These are phyloP conservation scores for Drosophila watanabei DNA, from an alignment of 1,140 invertebrate species.

Conservation along the genomic window DNA sequence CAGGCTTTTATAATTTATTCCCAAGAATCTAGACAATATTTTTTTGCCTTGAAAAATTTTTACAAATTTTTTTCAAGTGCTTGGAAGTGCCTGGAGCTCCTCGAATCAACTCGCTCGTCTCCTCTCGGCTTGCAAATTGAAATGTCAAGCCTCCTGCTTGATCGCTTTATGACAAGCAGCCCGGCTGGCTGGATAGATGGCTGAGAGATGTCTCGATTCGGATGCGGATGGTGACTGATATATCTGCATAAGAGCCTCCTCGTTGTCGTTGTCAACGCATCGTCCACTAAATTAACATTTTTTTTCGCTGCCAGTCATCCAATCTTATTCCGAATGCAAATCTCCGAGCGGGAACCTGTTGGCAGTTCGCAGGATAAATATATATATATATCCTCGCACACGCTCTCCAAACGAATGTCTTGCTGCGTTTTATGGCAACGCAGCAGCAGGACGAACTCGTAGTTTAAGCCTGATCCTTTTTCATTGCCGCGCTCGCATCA, in stretches of 20 bases:
- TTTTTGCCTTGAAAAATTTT: neutral
- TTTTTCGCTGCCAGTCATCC: conserved; percentile 38
- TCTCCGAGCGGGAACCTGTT: conserved; percentile 67
- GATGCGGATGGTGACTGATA: conserved; percentile 70
- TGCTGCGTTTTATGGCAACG: conserved; percentile 52
- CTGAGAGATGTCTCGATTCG: conserved; percentile 23
- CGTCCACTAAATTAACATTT: conserved; percentile 83
- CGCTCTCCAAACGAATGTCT: conserved; percentile 6
- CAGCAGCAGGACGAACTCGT: conserved; percentile 26
- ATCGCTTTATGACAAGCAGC: conserved; percentile 82
- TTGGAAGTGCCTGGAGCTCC: conserved; percentile 8
- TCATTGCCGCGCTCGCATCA: conserved; percentile 43
- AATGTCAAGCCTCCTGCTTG: conserved; percentile 77
- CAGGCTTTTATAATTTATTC: neutral
- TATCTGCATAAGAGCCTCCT: conserved; percentile 72
- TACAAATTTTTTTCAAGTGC: conserved; percentile 9
- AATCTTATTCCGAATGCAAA: conserved; percentile 83
- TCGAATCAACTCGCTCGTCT: conserved; percentile 41
- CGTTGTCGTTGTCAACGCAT: conserved; percentile 71
- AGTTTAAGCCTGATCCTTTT: conserved; percentile 66
- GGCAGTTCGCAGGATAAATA: conserved; percentile 57
- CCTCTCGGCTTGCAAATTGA: conserved; percentile 74
- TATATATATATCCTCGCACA: conserved; percentile 31
- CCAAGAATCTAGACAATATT: neutral
- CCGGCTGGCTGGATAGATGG: conserved; percentile 37